phyloP scores from a whole-genome alignment of 2,113 vertebrate genomes.

The Anoplopoma fimbria region DNA sequence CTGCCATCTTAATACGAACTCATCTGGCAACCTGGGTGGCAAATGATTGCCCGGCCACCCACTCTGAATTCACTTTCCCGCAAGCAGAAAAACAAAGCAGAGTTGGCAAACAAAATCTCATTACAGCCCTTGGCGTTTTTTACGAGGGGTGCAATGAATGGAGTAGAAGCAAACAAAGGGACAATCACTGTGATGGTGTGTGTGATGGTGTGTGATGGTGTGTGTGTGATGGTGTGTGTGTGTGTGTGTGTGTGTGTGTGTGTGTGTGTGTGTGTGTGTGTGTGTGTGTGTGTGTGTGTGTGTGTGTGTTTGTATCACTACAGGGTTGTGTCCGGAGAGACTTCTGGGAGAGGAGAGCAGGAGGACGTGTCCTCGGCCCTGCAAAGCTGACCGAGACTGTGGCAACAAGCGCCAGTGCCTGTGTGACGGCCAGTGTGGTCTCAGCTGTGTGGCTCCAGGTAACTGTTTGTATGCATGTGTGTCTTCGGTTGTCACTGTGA shows the following conservation, averaged over 20 bases:
- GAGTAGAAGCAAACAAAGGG: constrained; percentile 49
- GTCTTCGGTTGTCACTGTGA: constrained; percentile 39
- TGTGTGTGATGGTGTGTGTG: constrained; percentile 57
- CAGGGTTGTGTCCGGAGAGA: constrained; percentile 79
- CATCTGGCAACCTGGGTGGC: constrained; percentile 52
- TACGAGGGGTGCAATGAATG: constrained; percentile 35
- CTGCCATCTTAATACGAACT: constrained; percentile 30
- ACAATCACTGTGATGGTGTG: constrained; percentile 34
- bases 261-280: constrained; percentile 63
- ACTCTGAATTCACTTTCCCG: constrained; percentile 42
- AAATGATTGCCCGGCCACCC: constrained; percentile 59
- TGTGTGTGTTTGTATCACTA: too few species aligned
- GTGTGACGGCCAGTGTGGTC: constrained; percentile 87
- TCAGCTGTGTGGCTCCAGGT: constrained; percentile 88
- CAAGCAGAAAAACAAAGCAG: constrained; percentile 41
- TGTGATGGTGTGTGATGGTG: constrained; percentile 38
- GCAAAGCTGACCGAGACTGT: constrained; percentile 80
- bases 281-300: constrained; percentile 64
- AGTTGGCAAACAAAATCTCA: constrained; percentile 49
- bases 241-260: too few species aligned
- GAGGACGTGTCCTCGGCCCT: constrained; percentile 82
- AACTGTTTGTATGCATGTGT: constrained; percentile 57
- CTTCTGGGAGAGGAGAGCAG: constrained; percentile 77
- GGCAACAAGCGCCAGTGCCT: constrained; percentile 83
- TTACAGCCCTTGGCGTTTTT: constrained; percentile 26